Percentiles rank a stretch among this genome's conserved stretches.
Conservation (phyloP, 2,113 vertebrate genomes). For the Neodontobutis hainanensis region DNA sequence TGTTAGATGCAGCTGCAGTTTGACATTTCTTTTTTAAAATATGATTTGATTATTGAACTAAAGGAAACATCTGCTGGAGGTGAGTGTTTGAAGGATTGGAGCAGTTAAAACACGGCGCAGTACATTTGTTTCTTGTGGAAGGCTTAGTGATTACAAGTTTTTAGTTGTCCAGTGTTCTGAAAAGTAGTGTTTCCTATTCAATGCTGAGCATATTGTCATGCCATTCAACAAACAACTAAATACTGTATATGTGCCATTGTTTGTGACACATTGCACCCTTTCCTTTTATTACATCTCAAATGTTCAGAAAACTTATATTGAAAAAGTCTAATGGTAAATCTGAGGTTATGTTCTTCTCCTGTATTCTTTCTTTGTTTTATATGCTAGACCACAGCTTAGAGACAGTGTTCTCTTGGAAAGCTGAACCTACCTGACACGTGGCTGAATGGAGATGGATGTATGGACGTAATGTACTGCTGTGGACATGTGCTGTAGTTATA, state of each 20-base stretch:
- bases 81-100: not conserved
- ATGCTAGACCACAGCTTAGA: not conserved
- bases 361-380: not conserved
- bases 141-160: not conserved
- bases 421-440: not conserved
- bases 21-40: conserved; percentile 10
- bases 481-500: not conserved
- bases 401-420: not conserved
- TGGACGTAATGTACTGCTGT: not conserved
- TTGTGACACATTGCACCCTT: no score
- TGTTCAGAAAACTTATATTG: no score
- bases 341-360: no score
- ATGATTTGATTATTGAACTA: not conserved
- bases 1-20: conserved; percentile 5
- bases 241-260: no score
- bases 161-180: not conserved
- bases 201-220: no score
- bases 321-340: no score
- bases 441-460: not conserved
- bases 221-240: no score
- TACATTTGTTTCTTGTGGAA: not conserved
- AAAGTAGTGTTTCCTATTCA: no score
- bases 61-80: not conserved
- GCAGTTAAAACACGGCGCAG: not conserved
- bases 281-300: no score